Percentiles rank a stretch among this genome's conserved stretches.
These are phyloP conservation scores for Cephus pulcher DNA, from an alignment of 2,888 invertebrate species.

Conservation along the genomic window DNA sequence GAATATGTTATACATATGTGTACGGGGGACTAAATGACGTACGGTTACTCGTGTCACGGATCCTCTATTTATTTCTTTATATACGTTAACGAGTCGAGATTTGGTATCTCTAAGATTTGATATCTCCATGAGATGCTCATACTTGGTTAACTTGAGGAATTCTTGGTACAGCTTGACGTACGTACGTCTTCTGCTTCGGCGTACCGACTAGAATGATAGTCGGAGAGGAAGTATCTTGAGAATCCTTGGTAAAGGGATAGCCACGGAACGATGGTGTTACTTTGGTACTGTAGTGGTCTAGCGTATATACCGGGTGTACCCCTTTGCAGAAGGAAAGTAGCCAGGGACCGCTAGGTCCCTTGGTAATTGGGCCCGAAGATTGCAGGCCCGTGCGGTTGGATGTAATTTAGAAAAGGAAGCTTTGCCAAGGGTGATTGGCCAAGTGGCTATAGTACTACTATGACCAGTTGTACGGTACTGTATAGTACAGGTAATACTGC, in stretches of 20 bases:
- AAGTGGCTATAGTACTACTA: background rate
- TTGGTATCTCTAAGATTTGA: background rate
- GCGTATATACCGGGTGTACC: background rate
- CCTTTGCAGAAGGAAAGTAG: background rate
- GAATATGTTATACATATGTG: background rate
- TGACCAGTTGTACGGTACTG: background rate
- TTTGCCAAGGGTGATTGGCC: background rate
- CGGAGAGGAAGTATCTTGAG: background rate
- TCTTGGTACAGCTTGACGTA: background rate
- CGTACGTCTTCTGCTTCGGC: background rate
- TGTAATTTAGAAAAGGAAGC: conserved; percentile 7
- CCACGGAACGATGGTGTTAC: background rate
- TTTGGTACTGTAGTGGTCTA: background rate
- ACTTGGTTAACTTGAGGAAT: background rate
- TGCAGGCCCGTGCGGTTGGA: conserved; percentile 3
- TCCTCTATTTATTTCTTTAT: background rate
- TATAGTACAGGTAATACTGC: background rate
- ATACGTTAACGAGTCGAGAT: background rate
- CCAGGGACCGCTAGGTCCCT: background rate
- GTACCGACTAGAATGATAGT: background rate
- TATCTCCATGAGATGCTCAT: background rate
- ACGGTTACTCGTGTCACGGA: background rate
- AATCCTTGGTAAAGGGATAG: background rate
- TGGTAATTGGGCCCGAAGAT: conserved; percentile 9
- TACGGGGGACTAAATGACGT: background rate